phyloP scores from a whole-genome alignment of 2,113 vertebrate genomes.

The Bos indicus region DNA sequence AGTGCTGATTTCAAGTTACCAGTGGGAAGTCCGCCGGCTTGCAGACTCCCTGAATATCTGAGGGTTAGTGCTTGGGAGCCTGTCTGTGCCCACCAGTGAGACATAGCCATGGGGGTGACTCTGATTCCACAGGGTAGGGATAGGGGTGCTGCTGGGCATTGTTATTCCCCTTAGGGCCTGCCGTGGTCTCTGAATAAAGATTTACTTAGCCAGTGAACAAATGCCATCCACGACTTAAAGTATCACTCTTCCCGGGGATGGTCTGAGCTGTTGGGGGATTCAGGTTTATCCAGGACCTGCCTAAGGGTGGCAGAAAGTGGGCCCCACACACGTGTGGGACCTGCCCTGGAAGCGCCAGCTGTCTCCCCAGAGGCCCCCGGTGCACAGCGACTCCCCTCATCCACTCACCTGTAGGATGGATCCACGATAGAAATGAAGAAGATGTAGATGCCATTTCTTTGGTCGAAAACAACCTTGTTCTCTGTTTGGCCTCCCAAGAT shows the following conservation, averaged over 20 bases:
- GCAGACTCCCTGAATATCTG: neutral
- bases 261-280: neutral
- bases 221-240: neutral
- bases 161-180: neutral
- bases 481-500: slow-evolving; percentile 37
- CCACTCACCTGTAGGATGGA: slow-evolving; percentile 47
- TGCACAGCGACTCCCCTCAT: fast-evolving
- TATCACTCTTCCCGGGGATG: neutral
- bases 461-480: slow-evolving; percentile 49
- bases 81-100: neutral
- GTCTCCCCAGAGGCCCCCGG: neutral
- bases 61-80: neutral
- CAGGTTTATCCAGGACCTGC: neutral
- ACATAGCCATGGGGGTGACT: neutral
- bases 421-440: slow-evolving; percentile 55
- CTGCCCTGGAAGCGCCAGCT: neutral
- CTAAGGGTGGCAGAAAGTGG: neutral
- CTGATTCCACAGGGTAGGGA: neutral
- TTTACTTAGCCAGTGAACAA: neutral
- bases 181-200: neutral
- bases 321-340: fast-evolving
- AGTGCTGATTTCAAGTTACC: neutral
- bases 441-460: slow-evolving; percentile 55
- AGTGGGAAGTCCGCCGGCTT: fast-evolving
- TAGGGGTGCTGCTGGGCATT: neutral